Conservation (phyloP, 2,113 vertebrate genomes). For the Barbus barbus region DNA sequence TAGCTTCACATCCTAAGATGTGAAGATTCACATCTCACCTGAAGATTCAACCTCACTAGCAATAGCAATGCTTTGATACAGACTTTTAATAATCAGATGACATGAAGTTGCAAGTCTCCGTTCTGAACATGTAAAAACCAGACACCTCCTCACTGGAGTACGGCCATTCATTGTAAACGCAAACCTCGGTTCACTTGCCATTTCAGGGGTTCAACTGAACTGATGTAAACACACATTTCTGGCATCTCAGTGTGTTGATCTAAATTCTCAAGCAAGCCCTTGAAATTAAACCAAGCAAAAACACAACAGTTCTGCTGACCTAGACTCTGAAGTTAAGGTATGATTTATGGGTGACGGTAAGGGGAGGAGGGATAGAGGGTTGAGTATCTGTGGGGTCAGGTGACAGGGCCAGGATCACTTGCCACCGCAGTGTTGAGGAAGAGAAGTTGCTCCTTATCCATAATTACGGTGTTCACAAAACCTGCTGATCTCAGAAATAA, state of each 20-base stretch:
- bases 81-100: background rate
- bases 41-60: background rate
- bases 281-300: slow-evolving; percentile 1
- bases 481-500: slow-evolving; percentile 45
- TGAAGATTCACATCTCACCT: background rate
- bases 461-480: slow-evolving; percentile 58
- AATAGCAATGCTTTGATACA: background rate
- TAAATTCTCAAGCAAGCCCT: background rate
- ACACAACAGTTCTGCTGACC: background rate
- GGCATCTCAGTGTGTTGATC: background rate
- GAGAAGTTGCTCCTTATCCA: slow-evolving; percentile 57
- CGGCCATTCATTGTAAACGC: background rate
- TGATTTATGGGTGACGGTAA: background rate
- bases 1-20: background rate
- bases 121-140: slow-evolving; percentile 15
- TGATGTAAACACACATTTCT: background rate
- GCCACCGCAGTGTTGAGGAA: slow-evolving; percentile 46
- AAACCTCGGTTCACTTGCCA: background rate
- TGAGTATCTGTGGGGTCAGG: slow-evolving; percentile 56
- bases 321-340: background rate
- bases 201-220: background rate
- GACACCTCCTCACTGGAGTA: slow-evolving; percentile 3
- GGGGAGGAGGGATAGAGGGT: slow-evolving; percentile 11
- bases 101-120: background rate
- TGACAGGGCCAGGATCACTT: slow-evolving; percentile 55